Base-by-base conservation (phyloP, 2,113 vertebrate genomes). In the Dolichotis patagonum region DNA sequence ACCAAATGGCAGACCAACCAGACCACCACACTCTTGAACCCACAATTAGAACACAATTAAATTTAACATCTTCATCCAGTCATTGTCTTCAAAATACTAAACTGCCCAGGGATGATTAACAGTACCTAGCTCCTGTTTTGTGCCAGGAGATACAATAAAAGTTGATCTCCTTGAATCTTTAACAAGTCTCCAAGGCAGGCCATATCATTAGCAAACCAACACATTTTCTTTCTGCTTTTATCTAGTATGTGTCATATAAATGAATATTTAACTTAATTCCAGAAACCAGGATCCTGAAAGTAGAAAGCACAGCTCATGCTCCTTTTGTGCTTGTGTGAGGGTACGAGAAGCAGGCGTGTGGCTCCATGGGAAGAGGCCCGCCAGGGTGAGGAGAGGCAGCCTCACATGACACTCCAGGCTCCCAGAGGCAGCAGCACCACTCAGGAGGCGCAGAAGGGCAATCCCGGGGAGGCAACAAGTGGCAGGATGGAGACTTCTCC, bases 111-210 rank as follows among this genome's bases (percentile, higher is more conserved):
- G 32, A 69, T 52, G 83, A 85, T 13, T 24, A 90, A 86, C n/a
- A 90, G 89, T 43, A 78, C 1, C 2, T 1, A 71, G 35, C 65
- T 32, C 5, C 46, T 65, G 35, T 80, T 62, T 67, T 92, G 46
- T 97, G 62, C 85, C 49, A 75, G 56, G 38, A 89, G 35, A 82
- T 60, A 71, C 75, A 92, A 85, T 46, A 46, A 85, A 90, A 35
- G 56, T 95, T 38, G 19, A 63, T 80, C 46, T 84, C 13, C 63
- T 93, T 85, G 56, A 81, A 69, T 81, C 56, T 58, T 90, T 63
- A 30, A 49, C 58, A 41, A 17, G 35, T 89, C 43, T 32, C 69
- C 13, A 28, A 93, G 24, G 7, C 77, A 89, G 84, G 69, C 26
- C 24, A 67, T 97, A 52, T 63, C n/a, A 38, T 38, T 12, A 19